These are phyloP conservation scores for Danio kyathit DNA, from an alignment of 2,797 vertebrate genomes.

Conservation along the genomic window DNA sequence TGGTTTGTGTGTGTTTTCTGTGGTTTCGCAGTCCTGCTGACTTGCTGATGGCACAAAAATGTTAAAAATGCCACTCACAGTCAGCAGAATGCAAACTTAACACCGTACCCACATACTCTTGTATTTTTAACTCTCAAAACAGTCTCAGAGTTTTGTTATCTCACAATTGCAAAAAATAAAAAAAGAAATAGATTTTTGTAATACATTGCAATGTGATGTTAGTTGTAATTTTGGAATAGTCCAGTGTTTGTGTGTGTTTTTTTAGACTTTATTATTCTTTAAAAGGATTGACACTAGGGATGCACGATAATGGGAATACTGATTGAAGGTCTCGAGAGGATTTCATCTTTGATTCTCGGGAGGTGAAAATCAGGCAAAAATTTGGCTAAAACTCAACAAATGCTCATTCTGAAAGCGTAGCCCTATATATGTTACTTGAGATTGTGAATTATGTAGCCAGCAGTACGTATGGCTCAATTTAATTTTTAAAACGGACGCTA, in stretches of 20 bases:
- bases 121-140: conserved; percentile 35
- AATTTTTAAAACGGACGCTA: too few relatives aligned
- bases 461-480: too few relatives aligned
- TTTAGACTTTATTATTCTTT: not conserved
- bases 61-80: conserved; percentile 50
- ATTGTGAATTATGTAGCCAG: too few relatives aligned
- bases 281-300: not conserved
- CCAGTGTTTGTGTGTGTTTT: conserved; percentile 6
- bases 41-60: conserved; percentile 56
- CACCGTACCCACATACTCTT: conserved; percentile 24
- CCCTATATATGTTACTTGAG: too few relatives aligned
- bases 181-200: not conserved
- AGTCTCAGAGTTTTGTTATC: not conserved
- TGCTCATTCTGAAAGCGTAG: too few relatives aligned
- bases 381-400: too few relatives aligned
- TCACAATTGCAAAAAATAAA: not conserved
- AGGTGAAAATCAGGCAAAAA: too few relatives aligned
- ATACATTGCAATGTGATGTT: not conserved
- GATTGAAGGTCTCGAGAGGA: too few relatives aligned
- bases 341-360: too few relatives aligned
- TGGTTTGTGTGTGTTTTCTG: conserved; percentile 36
- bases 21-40: conserved; percentile 42
- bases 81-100: conserved; percentile 54
- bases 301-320: too few relatives aligned
- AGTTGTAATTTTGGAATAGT: not conserved